These are phyloP conservation scores for Synchiropus splendidus DNA, from an alignment of 2,113 vertebrate genomes.

Conservation along the genomic window DNA sequence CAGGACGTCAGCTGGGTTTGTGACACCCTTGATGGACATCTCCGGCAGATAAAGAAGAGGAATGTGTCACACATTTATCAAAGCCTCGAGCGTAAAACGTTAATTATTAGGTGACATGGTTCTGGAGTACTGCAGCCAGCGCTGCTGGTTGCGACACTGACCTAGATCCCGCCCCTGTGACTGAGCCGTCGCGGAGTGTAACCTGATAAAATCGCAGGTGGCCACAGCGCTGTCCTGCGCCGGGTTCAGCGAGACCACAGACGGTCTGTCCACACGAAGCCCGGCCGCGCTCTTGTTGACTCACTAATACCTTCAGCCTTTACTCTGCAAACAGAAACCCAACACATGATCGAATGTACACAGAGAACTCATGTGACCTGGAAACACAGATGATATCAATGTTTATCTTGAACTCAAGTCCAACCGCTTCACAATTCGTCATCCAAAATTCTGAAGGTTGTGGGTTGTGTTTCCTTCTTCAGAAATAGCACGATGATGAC, in stretches of 20 bases:
- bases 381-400: slow-evolving; percentile 2
- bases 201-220: slow-evolving; percentile 30
- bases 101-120: background rate
- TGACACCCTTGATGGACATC: too few relatives aligned
- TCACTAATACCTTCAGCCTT: slow-evolving; percentile 15
- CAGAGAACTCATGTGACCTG: slow-evolving; percentile 11
- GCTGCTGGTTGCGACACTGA: slow-evolving; percentile 20
- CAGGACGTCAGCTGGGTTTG: too few relatives aligned
- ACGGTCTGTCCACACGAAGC: background rate
- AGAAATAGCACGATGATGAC: too few relatives aligned
- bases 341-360: slow-evolving; percentile 22
- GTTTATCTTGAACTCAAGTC: too few relatives aligned
- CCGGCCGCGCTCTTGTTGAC: slow-evolving; percentile 17
- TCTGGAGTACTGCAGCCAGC: background rate
- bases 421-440: too few relatives aligned
- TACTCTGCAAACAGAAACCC: slow-evolving; percentile 34
- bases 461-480: too few relatives aligned
- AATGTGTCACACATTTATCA: too few relatives aligned
- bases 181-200: slow-evolving; percentile 14
- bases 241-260: slow-evolving; percentile 15
- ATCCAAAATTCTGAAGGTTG: too few relatives aligned
- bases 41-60: too few relatives aligned
- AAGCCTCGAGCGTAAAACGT: too few relatives aligned
- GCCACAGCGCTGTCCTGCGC: slow-evolving; percentile 13
- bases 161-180: slow-evolving; percentile 21